These are phyloP conservation scores for Netelia fuscicornis DNA, from an alignment of 2,888 invertebrate genomes.

Conservation along the genomic window DNA sequence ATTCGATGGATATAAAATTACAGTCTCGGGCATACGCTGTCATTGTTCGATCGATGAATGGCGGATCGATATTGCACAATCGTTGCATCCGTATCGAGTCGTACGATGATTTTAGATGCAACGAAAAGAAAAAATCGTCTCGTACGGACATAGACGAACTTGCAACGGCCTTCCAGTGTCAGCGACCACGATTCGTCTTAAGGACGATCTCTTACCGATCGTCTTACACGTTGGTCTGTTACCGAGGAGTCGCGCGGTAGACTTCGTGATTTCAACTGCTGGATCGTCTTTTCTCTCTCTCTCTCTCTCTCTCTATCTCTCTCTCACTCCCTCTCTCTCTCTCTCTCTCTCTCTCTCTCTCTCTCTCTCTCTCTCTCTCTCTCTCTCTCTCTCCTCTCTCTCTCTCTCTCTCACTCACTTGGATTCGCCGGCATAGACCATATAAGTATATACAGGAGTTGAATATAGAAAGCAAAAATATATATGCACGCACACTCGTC, in stretches of 20 bases:
- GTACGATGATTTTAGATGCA: no score
- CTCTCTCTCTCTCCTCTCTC: neutral
- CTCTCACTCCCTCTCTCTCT: neutral
- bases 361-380: neutral
- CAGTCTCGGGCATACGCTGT: no score
- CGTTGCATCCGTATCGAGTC: no score
- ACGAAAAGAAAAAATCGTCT: neutral
- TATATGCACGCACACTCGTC: constrained; percentile 49
- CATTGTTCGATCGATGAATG: no score
- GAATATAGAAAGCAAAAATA: constrained; percentile 72
- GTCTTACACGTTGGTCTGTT: constrained; percentile 64
- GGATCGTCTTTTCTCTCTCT: neutral
- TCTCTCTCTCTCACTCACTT: neutral
- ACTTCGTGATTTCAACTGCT: no score
- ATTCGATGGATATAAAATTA: no score
- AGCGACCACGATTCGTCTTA: constrained; percentile 77
- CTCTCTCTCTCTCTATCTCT: neutral
- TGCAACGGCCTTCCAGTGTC: constrained; percentile 79
- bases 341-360: neutral
- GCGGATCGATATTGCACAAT: no score
- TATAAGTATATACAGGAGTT: constrained; percentile 29
- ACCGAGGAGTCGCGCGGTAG: constrained; percentile 70
- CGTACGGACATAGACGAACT: constrained; percentile 53
- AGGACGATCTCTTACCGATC: constrained; percentile 70
- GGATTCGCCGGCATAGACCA: constrained; percentile 29